Percentiles rank a stretch among this genome's conserved stretches.
Evolutionary conservation across 2,113 vertebrate species (phyloP).

Genomic region (Mandrillus leucophaeus): DNA sequence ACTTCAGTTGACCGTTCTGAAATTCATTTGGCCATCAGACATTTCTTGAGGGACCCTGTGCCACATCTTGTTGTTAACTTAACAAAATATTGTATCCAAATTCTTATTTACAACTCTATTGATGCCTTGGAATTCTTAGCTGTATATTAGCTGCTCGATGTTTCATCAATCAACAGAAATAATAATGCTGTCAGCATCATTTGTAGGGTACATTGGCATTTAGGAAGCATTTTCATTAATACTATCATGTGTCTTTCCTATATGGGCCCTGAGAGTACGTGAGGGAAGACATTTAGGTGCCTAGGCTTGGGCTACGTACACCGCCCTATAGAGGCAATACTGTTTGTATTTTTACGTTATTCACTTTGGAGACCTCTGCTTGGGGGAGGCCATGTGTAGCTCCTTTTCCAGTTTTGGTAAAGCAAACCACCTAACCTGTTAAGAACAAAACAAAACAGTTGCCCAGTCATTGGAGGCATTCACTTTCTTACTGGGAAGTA

Average conservation of each 20-base stretch:
- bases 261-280: background rate
- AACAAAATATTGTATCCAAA: background rate
- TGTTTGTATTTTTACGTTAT: background rate
- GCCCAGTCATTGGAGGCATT: background rate
- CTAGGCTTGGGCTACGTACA: background rate
- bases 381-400: background rate
- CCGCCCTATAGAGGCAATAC: rapidly evolving
- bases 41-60: background rate
- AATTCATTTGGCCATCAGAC: background rate
- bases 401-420: background rate
- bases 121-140: background rate
- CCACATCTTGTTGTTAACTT: background rate
- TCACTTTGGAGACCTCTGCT: background rate
- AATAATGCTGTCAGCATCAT: too few species aligned
- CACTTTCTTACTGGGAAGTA: background rate
- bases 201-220: background rate
- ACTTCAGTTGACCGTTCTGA: background rate
- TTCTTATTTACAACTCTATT: background rate
- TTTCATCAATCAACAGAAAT: background rate
- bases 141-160: background rate
- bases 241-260: background rate
- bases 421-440: background rate
- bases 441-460: background rate
- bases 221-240: background rate
- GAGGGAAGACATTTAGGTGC: background rate